Conservation (phyloP, 2,797 vertebrate genomes). For the Enoplosus armatus region DNA sequence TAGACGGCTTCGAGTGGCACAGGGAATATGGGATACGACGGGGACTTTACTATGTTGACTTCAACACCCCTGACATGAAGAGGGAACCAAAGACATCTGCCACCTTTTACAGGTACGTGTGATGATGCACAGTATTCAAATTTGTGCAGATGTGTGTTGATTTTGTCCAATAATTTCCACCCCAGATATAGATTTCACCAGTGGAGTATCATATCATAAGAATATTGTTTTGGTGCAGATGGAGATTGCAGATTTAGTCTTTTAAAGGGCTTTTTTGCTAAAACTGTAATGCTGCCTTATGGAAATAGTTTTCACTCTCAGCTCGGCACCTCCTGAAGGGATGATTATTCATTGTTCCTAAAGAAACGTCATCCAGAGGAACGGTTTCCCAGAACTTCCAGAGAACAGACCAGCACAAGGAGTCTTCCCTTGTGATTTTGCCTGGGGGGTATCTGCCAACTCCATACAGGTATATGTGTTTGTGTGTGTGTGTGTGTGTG, state of each 20-base stretch:
- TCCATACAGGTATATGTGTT: constrained; percentile 90
- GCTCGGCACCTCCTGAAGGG: background rate
- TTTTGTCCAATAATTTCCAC: no score
- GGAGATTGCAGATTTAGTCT: background rate
- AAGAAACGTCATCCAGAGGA: constrained; percentile 92
- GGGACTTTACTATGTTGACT: constrained; percentile 96
- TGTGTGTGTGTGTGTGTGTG: constrained; percentile 1
- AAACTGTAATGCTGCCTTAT: background rate
- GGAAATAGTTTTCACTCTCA: background rate
- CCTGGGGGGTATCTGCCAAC: constrained; percentile 94
- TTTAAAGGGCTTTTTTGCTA: background rate
- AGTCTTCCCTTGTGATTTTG: constrained; percentile 92
- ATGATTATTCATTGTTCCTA: constrained; percentile 9
- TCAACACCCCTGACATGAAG: constrained; percentile 92
- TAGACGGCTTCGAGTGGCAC: constrained; percentile 97
- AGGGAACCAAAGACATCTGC: constrained; percentile 95
- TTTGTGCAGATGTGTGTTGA: no score
- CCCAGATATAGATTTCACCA: no score
- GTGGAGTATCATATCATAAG: background rate
- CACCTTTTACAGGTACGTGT: constrained; percentile 87
- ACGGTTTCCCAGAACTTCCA: constrained; percentile 93
- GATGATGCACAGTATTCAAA: no score
- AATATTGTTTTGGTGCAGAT: background rate
- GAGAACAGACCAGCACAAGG: constrained; percentile 91
- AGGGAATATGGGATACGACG: constrained; percentile 92